Evolutionary conservation across 2,113 vertebrate genomes (phyloP), one percentile per base, ranked within the genome.

Genomic region (Myanophis thanlyinensis): DNA sequence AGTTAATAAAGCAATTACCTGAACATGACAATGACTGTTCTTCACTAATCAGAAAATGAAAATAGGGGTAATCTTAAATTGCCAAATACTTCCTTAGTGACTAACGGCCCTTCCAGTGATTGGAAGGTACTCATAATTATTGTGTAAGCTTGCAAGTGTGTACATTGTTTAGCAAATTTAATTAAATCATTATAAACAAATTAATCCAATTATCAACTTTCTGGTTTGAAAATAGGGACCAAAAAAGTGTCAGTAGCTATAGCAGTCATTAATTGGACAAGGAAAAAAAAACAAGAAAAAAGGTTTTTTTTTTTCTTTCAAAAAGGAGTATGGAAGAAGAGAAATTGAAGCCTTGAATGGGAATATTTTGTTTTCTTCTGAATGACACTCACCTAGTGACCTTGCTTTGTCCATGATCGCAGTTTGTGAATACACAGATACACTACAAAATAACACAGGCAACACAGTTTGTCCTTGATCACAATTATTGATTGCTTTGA

Each of bases 1-100:
- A 89, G 94, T 97, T 97, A 97, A 97, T 97, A 97, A 97, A 97
- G 96, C 97, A 97, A 97, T 98, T 97, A 97, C 96, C 95, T 97
- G 97, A 97, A 96, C 95, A 97, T 12, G 91, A 94, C 4, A 23
- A 95, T 93, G 95, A 94, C 91, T 95, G 96, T 88, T 96, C 93
- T 97, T 94, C 94, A 95, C 95, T 96, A 96, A 95, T 96, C 95
- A 96, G 94, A 96, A 97, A 97, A 95, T 94, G 96, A 97, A 97
- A 98, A 95, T 95, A 97, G 95, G 94, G 93, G 95, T 96, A 94
- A 97, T 96, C 95, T 96, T 94, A 96, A 97, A 97, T 95, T 96
- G 93, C 93, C 95, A 96, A 97, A 95, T 93, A 87, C 35, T 90
- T 96, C 96, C 91, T 95, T 92, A 92, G 93, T 97, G 93, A 95